Base-by-base conservation (phyloP, 2,113 vertebrate genomes). In the Ictidomys tridecemlineatus region DNA sequence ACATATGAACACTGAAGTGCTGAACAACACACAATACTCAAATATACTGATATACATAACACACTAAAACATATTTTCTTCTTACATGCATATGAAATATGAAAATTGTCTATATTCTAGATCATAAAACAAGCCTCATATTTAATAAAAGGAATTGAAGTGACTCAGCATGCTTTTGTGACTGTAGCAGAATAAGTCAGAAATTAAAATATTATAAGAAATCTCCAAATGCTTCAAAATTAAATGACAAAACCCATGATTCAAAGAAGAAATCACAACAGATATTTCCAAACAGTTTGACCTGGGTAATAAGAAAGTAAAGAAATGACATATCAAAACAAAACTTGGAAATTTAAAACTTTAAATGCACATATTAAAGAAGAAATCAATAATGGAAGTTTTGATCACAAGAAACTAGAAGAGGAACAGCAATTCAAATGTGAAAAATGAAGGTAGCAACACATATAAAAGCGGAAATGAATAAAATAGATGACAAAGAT, bases 271-370 rank as follows among this genome's bases (percentile, higher is more conserved):
- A 39, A 73, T 95, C 1, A 18, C 34, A 88, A 42, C 26, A 89
- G 30, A 92, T 51, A 88, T 34, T 67, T 95, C 10, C 34, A 67
- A 67, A 61, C 61, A 95, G 76, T 92, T 92, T 82, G 32, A 76
- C 39, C 48, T 58, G 11, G n/a, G 30, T 78, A 67, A 92, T 88
- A 88, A 56, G 20, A 20, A 48, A 88, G 32, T 58, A 20, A 58
- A 58, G 56, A 58, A 58, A 20, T 58, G 2, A 24, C 6, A 58
- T 58, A 58, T 22, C 56, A 58, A 58, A 56, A 58, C 56, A 58
- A 1, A 58, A 58, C 56, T 20, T 58, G 56, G 56, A 58, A 58
- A 58, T 20, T 58, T 58, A 58, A 58, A 58, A 7, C 56, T 58
- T 58, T 58, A 58, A 58, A 58, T 22, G 6, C 56, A 58, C 7